A percentile compares a stretch with the other conserved stretches of the same genome.
These are phyloP conservation scores for Patiria pectinifera DNA, from an alignment of 53 echinoderm and acorn worm species.

Conservation along the genomic window DNA sequence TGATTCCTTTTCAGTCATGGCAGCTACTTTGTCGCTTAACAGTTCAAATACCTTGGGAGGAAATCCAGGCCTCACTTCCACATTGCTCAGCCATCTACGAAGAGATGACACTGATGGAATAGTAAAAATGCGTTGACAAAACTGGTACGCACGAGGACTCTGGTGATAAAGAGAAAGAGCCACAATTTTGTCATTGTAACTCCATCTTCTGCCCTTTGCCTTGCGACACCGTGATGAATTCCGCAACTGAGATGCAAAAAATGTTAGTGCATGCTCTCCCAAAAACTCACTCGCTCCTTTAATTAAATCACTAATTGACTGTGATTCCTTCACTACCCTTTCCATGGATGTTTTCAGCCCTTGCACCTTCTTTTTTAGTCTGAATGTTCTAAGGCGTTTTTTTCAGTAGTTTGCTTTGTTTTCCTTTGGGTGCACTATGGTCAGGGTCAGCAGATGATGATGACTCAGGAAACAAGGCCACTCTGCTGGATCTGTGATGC, in stretches of 20 bases:
- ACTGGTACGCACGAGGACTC: conserved; percentile 60
- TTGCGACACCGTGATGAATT: conserved; percentile 40
- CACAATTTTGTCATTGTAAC: conserved; percentile 52
- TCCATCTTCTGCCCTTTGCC: conserved; percentile 60
- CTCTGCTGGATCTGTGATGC: too few species aligned
- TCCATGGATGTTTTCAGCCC: not conserved
- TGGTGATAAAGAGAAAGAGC: conserved; percentile 68
- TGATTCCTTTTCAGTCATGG: conserved; percentile 21
- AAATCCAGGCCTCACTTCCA: conserved; percentile 62
- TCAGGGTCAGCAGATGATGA: too few species aligned
- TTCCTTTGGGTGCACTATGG: not conserved
- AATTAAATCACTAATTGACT: conserved; percentile 24
- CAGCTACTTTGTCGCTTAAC: conserved; percentile 53
- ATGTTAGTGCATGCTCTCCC: conserved; percentile 56
- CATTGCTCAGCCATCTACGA: conserved; percentile 48
- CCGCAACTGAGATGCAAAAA: conserved; percentile 67
- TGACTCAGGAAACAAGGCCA: too few species aligned
- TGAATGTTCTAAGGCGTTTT: conserved; percentile 3
- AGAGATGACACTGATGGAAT: conserved; percentile 63
- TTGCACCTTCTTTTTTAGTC: conserved; percentile 7
- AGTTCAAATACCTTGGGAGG: conserved; percentile 9
- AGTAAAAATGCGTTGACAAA: conserved; percentile 44
- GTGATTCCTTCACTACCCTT: not conserved
- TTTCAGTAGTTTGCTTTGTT: not conserved
- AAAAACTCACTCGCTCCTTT: conserved; percentile 17